Evolutionary conservation across 2,888 invertebrate species (phyloP), one percentile per base, ranked within the genome.

Genomic region (Campoplex nolae): DNA sequence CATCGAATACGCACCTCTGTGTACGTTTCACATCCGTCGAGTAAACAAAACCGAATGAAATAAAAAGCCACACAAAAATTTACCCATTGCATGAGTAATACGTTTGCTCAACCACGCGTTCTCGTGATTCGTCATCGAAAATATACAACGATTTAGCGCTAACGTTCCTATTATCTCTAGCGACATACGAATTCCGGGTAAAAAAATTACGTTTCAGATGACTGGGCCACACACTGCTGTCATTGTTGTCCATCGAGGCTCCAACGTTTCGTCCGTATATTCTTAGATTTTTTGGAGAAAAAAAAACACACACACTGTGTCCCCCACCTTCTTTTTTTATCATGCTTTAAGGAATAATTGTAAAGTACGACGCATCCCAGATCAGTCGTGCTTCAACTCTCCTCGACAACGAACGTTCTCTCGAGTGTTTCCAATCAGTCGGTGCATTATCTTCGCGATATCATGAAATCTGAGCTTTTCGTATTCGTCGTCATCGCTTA

Each of bases 401-500:
- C 51, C 38, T 38, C 13, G 16, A n/a, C 28, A 65, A 65, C 73
- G 38, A 23, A 80, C 62, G 73, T 58, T 32, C 45, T 32, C 45
- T 23, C 9, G 56, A 1, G 48, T 1, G 23, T 2, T 62, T 38
- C 13, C 16, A 11, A n/a, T 32, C 23, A 32, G 16, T 7, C 58
- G 11, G 58, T 28, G 58, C 28, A 58, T 58, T 56, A 56, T 56
- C 51, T 45, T 48, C 1, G 16, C 1, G 16, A 62, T 18, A 80
- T 65, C 23, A 80, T 80, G 80, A 80, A 80, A 65, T 38, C 18
- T 48, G 8, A 11, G 11, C 45, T 80, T 51, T 18, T 79, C 9
- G 16, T 73, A 13, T 18, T 80, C 18, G 28, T 73, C 62, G 48
- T 51, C 38, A 62, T 73, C 8, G 65, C 73, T 38, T 80, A 65